Evolutionary conservation across 1,140 invertebrate genomes (phyloP).

Genomic region (Propsilocerus akamusi): DNA sequence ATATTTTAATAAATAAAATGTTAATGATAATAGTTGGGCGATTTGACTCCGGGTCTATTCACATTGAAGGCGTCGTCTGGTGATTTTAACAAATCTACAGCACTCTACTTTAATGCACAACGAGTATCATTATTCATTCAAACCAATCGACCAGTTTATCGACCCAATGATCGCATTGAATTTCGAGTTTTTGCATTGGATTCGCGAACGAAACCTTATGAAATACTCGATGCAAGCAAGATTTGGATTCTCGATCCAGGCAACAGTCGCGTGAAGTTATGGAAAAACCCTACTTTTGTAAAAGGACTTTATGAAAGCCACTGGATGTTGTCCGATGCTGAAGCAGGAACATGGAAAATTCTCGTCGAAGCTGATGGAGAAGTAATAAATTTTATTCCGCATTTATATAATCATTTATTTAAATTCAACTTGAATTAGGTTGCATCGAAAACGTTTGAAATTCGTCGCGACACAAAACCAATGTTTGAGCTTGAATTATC

Average conservation of each 20-base stretch:
- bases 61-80: constrained; percentile 5
- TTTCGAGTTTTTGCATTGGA: neutral
- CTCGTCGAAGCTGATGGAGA: neutral
- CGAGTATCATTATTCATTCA: neutral
- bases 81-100: neutral
- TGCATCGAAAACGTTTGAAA: neutral
- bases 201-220: neutral
- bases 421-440: neutral
- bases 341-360: neutral
- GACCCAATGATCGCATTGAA: neutral
- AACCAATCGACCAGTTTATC: no score
- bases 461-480: neutral
- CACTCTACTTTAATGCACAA: neutral
- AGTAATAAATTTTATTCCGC: neutral
- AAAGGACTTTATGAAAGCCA: neutral
- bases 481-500: neutral
- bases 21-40: no score
- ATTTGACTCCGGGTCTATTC: constrained; percentile 5
- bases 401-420: neutral
- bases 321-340: neutral
- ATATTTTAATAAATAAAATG: no score
- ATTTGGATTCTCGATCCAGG: neutral
- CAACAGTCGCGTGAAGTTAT: no score
- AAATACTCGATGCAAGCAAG: neutral
- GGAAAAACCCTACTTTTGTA: neutral